Evolutionary conservation across 2,888 invertebrate species (phyloP).

Genomic region (Andrena fulva): DNA sequence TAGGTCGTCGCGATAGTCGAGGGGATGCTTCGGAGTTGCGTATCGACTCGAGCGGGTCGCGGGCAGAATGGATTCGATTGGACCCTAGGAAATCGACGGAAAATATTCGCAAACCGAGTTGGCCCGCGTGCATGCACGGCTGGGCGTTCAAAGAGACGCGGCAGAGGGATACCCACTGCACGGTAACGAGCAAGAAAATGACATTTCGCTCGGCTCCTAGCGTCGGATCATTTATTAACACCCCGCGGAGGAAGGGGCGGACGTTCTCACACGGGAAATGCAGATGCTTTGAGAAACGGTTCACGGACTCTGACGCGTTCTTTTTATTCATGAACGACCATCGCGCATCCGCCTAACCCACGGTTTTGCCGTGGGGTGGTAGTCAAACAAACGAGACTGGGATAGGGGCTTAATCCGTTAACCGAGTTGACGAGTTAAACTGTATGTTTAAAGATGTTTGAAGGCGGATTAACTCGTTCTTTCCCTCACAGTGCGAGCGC

Average conservation of each 20-base stretch:
- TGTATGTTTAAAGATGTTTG: too few relatives aligned
- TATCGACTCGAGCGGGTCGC: background rate
- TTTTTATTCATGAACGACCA: background rate
- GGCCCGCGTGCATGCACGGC: background rate
- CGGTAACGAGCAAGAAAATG: conserved; percentile 17
- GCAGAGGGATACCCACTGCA: background rate
- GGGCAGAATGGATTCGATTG: background rate
- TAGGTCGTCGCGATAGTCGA: background rate
- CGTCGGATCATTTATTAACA: conserved; percentile 5
- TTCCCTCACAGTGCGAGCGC: too few relatives aligned
- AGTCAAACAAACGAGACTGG: background rate
- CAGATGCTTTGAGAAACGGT: background rate
- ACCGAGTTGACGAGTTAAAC: too few relatives aligned
- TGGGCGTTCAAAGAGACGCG: conserved; percentile 6
- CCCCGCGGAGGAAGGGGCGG: background rate
- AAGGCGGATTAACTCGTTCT: too few relatives aligned
- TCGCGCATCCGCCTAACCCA: background rate
- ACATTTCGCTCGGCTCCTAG: background rate
- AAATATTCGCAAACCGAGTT: conserved; percentile 8
- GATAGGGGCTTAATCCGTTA: too few relatives aligned
- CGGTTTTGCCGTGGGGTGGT: background rate
- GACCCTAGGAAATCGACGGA: background rate
- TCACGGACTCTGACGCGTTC: background rate
- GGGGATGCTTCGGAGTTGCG: background rate
- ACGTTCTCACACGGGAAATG: background rate